Percentiles rank a stretch among this genome's conserved stretches.
These are phyloP conservation scores for Mesorhabditis sp. DNA, from an alignment of 2,888 invertebrate species.

Conservation along the genomic window DNA sequence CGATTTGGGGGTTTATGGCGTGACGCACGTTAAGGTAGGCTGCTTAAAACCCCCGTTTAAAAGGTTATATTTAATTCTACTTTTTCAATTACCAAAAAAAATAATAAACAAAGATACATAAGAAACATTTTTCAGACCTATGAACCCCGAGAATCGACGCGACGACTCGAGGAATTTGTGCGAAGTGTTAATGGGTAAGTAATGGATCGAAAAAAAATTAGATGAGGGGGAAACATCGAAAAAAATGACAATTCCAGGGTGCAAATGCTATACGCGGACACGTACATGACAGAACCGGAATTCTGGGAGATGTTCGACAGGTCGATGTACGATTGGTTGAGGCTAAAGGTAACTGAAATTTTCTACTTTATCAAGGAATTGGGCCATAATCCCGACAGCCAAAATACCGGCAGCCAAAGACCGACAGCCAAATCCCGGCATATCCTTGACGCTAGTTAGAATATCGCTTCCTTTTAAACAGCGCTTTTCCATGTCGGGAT, in stretches of 20 bases:
- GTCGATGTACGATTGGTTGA: conserved; percentile 65
- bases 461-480: not conserved
- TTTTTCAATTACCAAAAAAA: not conserved
- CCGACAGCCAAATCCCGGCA: no score
- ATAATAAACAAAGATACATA: not conserved
- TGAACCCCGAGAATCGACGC: conserved; percentile 69
- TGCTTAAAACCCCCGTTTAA: not conserved
- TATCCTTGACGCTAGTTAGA: not conserved
- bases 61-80: not conserved
- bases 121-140: conserved; percentile 64
- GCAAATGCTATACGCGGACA: conserved; percentile 82
- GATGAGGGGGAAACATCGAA: not conserved
- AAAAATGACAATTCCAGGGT: conserved; percentile 62
- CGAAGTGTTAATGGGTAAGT: conserved; percentile 65
- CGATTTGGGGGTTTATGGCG: conserved; percentile 80
- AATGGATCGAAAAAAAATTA: conserved; percentile 52
- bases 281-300: conserved; percentile 72
- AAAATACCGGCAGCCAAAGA: no score
- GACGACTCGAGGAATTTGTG: conserved; percentile 73
- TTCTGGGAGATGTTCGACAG: conserved; percentile 79
- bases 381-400: no score
- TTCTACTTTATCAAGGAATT: not conserved
- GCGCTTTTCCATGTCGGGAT: not conserved
- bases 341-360: conserved; percentile 18
- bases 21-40: conserved; percentile 59